These are phyloP conservation scores for Nebria ingens DNA, from an alignment of 1,140 invertebrate species.

Conservation along the genomic window DNA sequence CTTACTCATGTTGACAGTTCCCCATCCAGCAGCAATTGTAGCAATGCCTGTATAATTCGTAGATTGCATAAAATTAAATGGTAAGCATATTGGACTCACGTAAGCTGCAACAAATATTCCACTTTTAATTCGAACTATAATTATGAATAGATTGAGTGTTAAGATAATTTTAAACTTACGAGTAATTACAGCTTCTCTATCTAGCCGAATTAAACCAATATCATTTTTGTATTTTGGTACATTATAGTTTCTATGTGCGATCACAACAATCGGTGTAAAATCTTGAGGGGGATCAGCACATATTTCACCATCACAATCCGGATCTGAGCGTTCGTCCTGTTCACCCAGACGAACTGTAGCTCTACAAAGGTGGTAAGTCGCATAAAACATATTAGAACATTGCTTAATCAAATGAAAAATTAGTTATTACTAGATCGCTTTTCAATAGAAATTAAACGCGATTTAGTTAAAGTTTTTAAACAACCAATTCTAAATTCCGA, in stretches of 20 bases:
- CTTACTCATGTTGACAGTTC: constrained; percentile 12
- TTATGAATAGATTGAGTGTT: constrained; percentile 1
- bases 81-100: constrained; percentile 42
- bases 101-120: constrained; percentile 25
- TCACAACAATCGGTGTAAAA: constrained; percentile 35
- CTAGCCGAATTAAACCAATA: constrained; percentile 50
- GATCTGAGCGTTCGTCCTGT: constrained; percentile 37
- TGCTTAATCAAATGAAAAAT: no score
- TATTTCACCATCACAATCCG: constrained; percentile 43
- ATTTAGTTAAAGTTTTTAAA: no score
- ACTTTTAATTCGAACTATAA: no score
- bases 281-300: constrained; percentile 48
- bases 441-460: no score
- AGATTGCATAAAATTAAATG: constrained; percentile 27
- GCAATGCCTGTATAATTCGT: constrained; percentile 18
- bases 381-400: no score
- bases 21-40: constrained; percentile 1
- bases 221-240: constrained; percentile 51
- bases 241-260: constrained; percentile 45
- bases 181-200: constrained; percentile 37
- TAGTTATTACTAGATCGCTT: no score
- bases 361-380: no score
- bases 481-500: no score
- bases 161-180: constrained; percentile 30
- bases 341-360: constrained; percentile 48